Evolutionary conservation across 2,888 invertebrate species (phyloP).

Genomic region (Amphipyra tragopoginis): DNA sequence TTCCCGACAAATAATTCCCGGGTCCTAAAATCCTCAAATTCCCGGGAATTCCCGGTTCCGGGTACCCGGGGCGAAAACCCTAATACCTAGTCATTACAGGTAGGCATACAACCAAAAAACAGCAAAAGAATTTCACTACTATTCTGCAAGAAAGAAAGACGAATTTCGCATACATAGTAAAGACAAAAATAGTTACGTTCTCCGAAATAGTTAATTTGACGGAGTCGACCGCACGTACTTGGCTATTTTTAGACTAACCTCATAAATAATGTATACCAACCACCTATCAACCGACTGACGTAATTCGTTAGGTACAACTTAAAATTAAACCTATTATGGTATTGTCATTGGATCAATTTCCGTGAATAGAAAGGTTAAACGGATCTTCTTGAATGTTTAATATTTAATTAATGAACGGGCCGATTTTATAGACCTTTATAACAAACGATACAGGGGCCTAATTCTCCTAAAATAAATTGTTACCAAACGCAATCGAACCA

Average conservation of each 20-base stretch:
- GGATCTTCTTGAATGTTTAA: too few species aligned
- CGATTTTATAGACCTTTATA: too few species aligned
- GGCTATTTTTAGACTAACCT: conserved; percentile 48
- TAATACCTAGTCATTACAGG: background rate
- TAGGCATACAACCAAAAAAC: background rate
- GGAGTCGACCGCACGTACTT: conserved; percentile 13
- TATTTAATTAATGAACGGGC: too few species aligned
- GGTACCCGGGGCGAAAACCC: too few species aligned
- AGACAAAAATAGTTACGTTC: conserved; percentile 35
- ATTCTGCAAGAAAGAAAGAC: background rate
- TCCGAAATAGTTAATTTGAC: conserved; percentile 42
- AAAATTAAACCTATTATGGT: background rate
- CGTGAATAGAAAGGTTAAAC: too few species aligned
- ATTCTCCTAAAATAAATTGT: too few species aligned
- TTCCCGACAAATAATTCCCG: too few species aligned
- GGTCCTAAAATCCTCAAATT: too few species aligned
- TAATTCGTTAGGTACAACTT: conserved; percentile 16
- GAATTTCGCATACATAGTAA: conserved; percentile 14
- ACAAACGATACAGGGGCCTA: too few species aligned
- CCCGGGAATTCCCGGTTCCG: too few species aligned
- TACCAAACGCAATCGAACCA: too few species aligned
- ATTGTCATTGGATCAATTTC: too few species aligned
- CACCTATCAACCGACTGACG: conserved; percentile 31
- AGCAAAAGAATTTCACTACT: conserved; percentile 18
- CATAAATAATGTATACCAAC: conserved; percentile 51